phyloP scores from a whole-genome alignment of 92 coral and sea anemone species.

The Scolanthus callimorphus region DNA sequence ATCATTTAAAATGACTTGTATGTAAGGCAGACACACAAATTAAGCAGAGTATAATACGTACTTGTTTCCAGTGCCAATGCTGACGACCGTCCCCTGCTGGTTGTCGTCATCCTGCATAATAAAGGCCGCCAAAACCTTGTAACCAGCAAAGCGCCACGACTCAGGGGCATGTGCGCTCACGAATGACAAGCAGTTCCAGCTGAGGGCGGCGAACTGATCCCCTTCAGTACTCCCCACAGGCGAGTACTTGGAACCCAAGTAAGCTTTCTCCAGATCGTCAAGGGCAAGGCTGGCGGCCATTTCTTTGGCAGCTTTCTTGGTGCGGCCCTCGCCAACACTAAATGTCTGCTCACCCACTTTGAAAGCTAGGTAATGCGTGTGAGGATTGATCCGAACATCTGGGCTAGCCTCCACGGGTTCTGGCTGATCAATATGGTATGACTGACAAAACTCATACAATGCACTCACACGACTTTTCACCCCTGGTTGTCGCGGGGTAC shows the following conservation, averaged over 20 bases:
- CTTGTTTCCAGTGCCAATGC: conserved; percentile 96
- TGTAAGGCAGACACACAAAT: no score
- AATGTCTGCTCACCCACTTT: conserved; percentile 55
- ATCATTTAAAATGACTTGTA: no score
- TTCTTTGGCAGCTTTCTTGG: conserved; percentile 70
- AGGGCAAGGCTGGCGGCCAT: conserved; percentile 63
- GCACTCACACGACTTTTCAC: conserved; percentile 60
- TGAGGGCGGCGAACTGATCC: conserved; percentile 69
- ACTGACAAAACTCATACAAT: conserved; percentile 82
- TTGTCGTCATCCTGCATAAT: conserved; percentile 63
- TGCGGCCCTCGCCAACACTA: conserved; percentile 56
- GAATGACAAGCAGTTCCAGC: conserved; percentile 64
- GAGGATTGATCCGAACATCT: conserved; percentile 31
- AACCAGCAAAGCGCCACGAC: conserved; percentile 78
- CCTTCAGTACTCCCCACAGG: conserved; percentile 65
- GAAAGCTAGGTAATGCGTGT: conserved; percentile 42
- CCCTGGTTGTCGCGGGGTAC: conserved; percentile 5
- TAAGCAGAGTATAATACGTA: conserved; percentile 24
- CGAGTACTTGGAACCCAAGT: conserved; percentile 35
- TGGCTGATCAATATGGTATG: conserved; percentile 59
- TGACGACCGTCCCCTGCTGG: conserved; percentile 55
- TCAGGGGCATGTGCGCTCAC: conserved; percentile 70
- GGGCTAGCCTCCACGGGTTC: conserved; percentile 46
- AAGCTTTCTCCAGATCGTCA: conserved; percentile 39
- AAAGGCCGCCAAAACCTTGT: conserved; percentile 70